Evolutionary conservation across 2,797 vertebrate genomes (phyloP).

Genomic region (Kryptolebias ocellatus): DNA sequence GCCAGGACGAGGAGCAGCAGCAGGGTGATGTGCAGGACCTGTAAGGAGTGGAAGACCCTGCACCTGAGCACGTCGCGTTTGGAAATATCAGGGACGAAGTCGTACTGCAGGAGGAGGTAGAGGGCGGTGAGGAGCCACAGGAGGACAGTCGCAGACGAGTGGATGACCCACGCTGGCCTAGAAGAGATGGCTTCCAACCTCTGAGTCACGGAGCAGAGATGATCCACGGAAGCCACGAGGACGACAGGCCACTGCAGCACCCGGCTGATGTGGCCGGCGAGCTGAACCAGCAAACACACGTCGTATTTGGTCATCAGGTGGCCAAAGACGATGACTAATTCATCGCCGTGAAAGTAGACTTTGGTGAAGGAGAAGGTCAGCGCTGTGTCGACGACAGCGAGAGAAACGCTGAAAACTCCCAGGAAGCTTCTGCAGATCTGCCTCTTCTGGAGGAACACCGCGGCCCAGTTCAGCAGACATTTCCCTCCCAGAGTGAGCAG

Average conservation of each 20-base stretch:
- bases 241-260: constrained; percentile 82
- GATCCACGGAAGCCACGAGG: constrained; percentile 78
- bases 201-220: constrained; percentile 70
- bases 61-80: constrained; percentile 64
- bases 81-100: constrained; percentile 40
- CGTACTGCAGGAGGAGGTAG: constrained; percentile 73
- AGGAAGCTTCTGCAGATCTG: constrained; percentile 77
- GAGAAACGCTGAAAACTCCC: constrained; percentile 83
- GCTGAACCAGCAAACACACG: constrained; percentile 85
- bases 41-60: constrained; percentile 68
- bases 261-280: constrained; percentile 75
- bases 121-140: constrained; percentile 76
- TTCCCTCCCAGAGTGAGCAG: constrained; percentile 83
- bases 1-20: constrained; percentile 50
- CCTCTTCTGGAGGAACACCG: constrained; percentile 76
- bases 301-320: constrained; percentile 83
- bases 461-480: constrained; percentile 79
- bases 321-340: constrained; percentile 66
- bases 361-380: constrained; percentile 70
- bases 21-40: constrained; percentile 74
- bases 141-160: constrained; percentile 46
- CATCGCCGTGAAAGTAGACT: constrained; percentile 76
- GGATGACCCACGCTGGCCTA: constrained; percentile 54
- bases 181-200: constrained; percentile 17
- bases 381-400: constrained; percentile 79